A percentile compares a stretch with the other conserved stretches of the same genome.
These are phyloP conservation scores for Phocides pigmalion DNA, from an alignment of 1,140 invertebrate genomes.

Conservation along the genomic window DNA sequence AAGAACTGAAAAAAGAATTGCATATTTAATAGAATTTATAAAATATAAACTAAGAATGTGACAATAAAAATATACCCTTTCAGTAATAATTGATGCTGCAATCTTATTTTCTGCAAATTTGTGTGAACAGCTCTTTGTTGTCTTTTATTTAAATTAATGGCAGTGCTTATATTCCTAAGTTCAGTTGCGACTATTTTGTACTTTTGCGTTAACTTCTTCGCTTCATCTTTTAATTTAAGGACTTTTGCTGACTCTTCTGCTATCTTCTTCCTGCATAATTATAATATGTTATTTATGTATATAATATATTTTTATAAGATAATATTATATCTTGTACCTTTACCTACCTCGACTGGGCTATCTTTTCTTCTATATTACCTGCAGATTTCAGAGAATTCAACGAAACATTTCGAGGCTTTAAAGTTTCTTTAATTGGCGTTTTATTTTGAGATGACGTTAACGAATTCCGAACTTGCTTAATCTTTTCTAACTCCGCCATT, in stretches of 20 bases:
- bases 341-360: constrained; percentile 69
- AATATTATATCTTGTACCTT: neutral
- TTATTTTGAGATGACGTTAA: constrained; percentile 45
- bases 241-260: constrained; percentile 74
- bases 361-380: constrained; percentile 60
- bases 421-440: constrained; percentile 54
- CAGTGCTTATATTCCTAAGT: constrained; percentile 67
- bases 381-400: constrained; percentile 40
- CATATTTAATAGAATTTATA: constrained; percentile 21
- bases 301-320: neutral
- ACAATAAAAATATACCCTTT: constrained; percentile 61
- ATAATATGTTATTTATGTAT: constrained; percentile 9
- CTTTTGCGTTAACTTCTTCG: constrained; percentile 66
- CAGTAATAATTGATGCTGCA: constrained; percentile 69
- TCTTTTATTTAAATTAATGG: constrained; percentile 73
- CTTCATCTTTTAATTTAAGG: constrained; percentile 72
- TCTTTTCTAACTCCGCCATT: constrained; percentile 80
- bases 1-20: constrained; percentile 18
- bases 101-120: constrained; percentile 62
- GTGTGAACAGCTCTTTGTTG: constrained; percentile 63
- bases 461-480: constrained; percentile 67
- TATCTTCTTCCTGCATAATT: constrained; percentile 70
- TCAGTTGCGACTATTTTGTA: constrained; percentile 75
- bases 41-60: constrained; percentile 7
- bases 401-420: constrained; percentile 49